A percentile compares a stretch with the other conserved stretches of the same genome.
Evolutionary conservation across 1,140 invertebrate species (phyloP).

Genomic region (Glossosoma conforme): DNA sequence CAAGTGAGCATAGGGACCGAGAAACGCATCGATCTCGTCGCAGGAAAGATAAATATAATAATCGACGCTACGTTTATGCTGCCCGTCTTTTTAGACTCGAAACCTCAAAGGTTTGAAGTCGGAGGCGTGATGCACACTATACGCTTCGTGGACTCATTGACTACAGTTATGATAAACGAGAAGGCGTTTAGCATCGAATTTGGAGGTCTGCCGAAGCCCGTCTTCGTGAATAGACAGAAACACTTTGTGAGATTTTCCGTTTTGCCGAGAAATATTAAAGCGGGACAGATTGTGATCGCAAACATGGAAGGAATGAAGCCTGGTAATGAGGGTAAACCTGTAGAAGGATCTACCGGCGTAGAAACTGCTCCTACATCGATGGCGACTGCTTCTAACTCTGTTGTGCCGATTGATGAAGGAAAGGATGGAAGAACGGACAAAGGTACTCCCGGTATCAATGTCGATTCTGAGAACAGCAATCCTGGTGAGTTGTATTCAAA

Average conservation of each 20-base stretch:
- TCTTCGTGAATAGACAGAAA: constrained; percentile 71
- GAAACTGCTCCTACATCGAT: no score
- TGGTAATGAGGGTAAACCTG: no score
- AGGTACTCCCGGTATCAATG: no score
- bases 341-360: no score
- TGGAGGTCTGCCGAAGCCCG: constrained; percentile 86
- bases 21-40: constrained; percentile 69
- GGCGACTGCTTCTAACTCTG: no score
- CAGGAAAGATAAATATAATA: constrained; percentile 78
- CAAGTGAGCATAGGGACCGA: constrained; percentile 70
- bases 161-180: constrained; percentile 77
- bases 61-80: constrained; percentile 73
- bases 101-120: constrained; percentile 75
- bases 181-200: constrained; percentile 79
- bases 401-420: no score
- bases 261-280: constrained; percentile 67
- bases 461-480: no score
- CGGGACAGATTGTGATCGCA: constrained; percentile 62
- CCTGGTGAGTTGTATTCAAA: no score
- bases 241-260: constrained; percentile 75
- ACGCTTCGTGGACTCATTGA: constrained; percentile 72
- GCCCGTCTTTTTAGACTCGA: constrained; percentile 80
- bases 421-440: no score
- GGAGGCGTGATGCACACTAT: constrained; percentile 69
- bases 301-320: constrained; percentile 56